Evolutionary conservation across 2,113 vertebrate genomes (phyloP).

Genomic region (Dromaius novaehollandiae): DNA sequence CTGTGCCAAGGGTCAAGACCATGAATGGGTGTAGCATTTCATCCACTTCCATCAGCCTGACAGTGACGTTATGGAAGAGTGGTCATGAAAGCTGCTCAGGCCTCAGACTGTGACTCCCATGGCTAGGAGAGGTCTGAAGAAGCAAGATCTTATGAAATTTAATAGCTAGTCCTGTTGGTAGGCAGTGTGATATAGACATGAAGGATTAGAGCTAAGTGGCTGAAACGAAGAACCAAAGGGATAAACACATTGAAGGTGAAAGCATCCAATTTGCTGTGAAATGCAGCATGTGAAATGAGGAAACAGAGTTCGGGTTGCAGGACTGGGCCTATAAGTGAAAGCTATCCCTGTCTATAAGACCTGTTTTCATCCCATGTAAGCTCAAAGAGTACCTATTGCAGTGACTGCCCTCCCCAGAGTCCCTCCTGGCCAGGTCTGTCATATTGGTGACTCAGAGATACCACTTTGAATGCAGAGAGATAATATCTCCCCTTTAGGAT

Average conservation of each 20-base stretch:
- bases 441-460: neutral
- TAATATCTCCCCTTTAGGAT: neutral
- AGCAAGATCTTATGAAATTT: neutral
- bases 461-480: neutral
- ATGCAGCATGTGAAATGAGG: neutral
- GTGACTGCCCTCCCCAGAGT: neutral
- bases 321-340: neutral
- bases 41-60: constrained; percentile 9
- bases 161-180: neutral
- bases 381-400: neutral
- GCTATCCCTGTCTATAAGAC: neutral
- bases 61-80: neutral
- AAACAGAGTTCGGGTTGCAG: neutral
- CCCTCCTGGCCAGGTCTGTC: neutral
- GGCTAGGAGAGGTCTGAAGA: neutral
- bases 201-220: neutral
- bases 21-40: neutral
- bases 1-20: neutral
- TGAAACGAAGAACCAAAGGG: neutral
- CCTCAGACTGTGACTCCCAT: fast-evolving
- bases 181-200: neutral
- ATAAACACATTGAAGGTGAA: neutral
- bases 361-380: neutral
- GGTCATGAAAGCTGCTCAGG: neutral
- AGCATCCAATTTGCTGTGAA: neutral